Percentiles rank a stretch among this genome's conserved stretches.
phyloP scores from a whole-genome alignment of 1,140 invertebrate genomes.

The Drosophila repleta region DNA sequence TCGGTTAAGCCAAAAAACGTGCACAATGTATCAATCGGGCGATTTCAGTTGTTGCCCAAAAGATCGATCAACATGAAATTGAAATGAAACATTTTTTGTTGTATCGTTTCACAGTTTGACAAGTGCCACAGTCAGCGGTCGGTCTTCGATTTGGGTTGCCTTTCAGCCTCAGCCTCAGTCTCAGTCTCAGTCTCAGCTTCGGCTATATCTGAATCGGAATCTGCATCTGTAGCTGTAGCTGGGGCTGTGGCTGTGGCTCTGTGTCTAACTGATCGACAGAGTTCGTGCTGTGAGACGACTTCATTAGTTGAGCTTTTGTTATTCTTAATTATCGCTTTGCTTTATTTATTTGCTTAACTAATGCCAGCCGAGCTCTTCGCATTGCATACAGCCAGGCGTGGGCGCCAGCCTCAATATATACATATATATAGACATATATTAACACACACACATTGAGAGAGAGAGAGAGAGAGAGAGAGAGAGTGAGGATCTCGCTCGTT shows the following conservation, averaged over 20 bases:
- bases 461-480: not conserved
- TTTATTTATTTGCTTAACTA: constrained; percentile 79
- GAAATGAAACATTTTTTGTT: constrained; percentile 67
- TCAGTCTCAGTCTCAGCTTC: not conserved
- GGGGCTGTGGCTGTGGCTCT: constrained; percentile 7
- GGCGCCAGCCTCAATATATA: constrained; percentile 26
- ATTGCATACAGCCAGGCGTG: constrained; percentile 36
- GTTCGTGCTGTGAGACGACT: constrained; percentile 57
- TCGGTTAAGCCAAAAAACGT: constrained; percentile 76
- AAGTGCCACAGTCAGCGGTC: constrained; percentile 70
- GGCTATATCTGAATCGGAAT: not conserved
- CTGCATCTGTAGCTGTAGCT: constrained; percentile 23
- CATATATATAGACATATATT: constrained; percentile 35
- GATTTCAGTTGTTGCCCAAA: constrained; percentile 49
- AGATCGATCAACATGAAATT: constrained; percentile 84
- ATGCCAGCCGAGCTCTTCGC: constrained; percentile 47
- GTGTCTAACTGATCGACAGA: constrained; percentile 48
- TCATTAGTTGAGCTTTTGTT: constrained; percentile 77
- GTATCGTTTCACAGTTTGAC: constrained; percentile 72
- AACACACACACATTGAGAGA: constrained; percentile 2
- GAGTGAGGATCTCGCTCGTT: constrained; percentile 8
- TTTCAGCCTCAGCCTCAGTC: not conserved
- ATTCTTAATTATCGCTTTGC: constrained; percentile 70
- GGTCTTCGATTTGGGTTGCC: constrained; percentile 15
- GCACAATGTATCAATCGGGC: constrained; percentile 82